Conservation (phyloP, 2,888 invertebrate species). For the Nesidiocoris tenuis region DNA sequence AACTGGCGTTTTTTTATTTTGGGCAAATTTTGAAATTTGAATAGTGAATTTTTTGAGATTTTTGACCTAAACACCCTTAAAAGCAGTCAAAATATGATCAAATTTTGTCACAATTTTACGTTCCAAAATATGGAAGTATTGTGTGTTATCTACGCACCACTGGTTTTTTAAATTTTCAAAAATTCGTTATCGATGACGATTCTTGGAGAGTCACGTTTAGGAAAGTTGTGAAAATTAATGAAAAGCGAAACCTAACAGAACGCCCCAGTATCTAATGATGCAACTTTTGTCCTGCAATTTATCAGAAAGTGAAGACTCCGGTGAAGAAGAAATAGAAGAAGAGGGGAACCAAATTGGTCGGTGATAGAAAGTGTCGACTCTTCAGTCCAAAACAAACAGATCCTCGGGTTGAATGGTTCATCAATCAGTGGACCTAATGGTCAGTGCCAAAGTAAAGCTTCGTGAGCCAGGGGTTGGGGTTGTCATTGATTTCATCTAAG, state of each 20-base stretch:
- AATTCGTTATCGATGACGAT: too few relatives aligned
- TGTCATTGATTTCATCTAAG: conserved; percentile 40
- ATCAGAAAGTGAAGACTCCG: conserved; percentile 23
- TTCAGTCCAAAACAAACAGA: conserved; percentile 37
- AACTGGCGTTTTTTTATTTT: too few relatives aligned
- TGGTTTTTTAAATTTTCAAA: too few relatives aligned
- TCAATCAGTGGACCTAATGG: conserved; percentile 41
- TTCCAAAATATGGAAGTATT: too few relatives aligned
- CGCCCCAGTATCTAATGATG: conserved; percentile 20
- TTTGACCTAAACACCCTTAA: too few relatives aligned
- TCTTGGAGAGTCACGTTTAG: too few relatives aligned
- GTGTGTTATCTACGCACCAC: too few relatives aligned
- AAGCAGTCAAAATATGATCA: too few relatives aligned
- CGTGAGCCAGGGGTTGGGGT: neutral
- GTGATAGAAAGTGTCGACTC: conserved; percentile 42
- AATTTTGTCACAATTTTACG: too few relatives aligned
- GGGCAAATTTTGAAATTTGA: too few relatives aligned
- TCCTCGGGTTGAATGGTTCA: conserved; percentile 14
- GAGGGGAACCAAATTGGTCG: conserved; percentile 40
- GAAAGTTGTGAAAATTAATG: conserved; percentile 4
- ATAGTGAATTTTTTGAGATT: too few relatives aligned
- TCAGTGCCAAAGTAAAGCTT: conserved; percentile 32
- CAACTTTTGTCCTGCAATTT: conserved; percentile 27
- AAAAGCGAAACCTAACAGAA: conserved; percentile 20
- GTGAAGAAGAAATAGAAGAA: conserved; percentile 16